phyloP scores from a whole-genome alignment of 1,140 invertebrate species.

The Caerostris extrusa region DNA sequence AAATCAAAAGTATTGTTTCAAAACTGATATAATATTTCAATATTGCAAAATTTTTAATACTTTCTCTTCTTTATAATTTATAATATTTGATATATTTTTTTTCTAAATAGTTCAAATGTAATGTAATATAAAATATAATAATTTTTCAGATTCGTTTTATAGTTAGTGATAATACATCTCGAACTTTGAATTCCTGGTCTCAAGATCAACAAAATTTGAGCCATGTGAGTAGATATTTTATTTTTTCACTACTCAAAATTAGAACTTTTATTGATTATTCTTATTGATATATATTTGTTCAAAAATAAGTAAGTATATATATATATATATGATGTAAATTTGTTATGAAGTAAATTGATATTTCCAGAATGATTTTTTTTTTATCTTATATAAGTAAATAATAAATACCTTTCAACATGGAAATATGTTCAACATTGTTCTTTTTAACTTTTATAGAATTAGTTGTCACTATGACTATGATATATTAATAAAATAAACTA shows the following conservation, averaged over 20 bases:
- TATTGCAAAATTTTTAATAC: neutral
- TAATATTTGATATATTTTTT: constrained; percentile 2
- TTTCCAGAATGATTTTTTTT: no score
- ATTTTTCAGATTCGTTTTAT: constrained; percentile 89
- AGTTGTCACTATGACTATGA: no score
- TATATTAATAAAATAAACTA: no score
- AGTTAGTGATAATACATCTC: constrained; percentile 89
- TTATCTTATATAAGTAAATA: no score
- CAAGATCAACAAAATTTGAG: constrained; percentile 90
- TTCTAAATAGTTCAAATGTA: neutral
- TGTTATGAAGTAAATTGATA: no score
- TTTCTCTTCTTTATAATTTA: neutral
- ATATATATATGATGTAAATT: no score
- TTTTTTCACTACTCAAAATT: neutral
- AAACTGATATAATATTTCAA: neutral
- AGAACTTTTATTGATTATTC: neutral
- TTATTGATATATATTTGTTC: neutral
- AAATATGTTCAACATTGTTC: no score
- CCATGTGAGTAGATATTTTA: constrained; percentile 82
- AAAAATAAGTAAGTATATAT: neutral
- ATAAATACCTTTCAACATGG: no score
- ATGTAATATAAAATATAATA: constrained; percentile 4
- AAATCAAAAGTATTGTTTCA: no score
- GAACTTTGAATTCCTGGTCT: constrained; percentile 91
- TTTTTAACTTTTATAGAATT: no score